phyloP scores from a whole-genome alignment of 2,888 invertebrate genomes.

The Vesta saturnalis region DNA sequence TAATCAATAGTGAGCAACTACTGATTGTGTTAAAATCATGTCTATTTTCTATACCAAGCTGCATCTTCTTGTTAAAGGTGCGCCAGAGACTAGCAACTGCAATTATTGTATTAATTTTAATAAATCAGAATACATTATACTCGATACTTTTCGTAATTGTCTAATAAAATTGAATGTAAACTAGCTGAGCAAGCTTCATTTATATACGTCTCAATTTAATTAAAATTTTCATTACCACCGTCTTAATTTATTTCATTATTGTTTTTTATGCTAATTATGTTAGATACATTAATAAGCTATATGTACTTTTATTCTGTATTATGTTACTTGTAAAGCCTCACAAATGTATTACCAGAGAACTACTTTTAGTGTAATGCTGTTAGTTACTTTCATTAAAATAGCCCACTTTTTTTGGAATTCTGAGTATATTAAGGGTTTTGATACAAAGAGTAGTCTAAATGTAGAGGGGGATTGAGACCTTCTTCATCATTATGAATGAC shows the following conservation, averaged over 20 bases:
- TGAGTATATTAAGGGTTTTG: no score
- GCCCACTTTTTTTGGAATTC: no score
- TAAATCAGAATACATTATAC: slow-evolving; percentile 26
- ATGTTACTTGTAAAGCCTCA: no score
- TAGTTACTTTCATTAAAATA: no score
- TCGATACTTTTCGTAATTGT: slow-evolving; percentile 18
- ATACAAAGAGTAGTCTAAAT: no score
- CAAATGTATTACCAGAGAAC: no score
- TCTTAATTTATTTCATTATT: slow-evolving; percentile 2
- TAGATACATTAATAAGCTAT: no score
- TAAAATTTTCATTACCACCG: slow-evolving; percentile 9
- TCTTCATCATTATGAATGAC: no score
- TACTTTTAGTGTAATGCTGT: no score
- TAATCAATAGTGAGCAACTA: slow-evolving; percentile 20
- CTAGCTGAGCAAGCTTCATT: neutral
- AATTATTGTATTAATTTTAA: slow-evolving; percentile 30
- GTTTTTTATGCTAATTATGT: no score
- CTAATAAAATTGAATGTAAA: slow-evolving; percentile 19
- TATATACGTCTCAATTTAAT: neutral
- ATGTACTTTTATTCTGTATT: neutral
- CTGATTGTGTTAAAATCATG: slow-evolving; percentile 1
- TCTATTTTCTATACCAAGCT: slow-evolving; percentile 15
- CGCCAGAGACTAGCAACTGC: slow-evolving; percentile 9
- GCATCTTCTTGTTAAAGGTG: slow-evolving; percentile 26
- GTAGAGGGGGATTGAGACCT: no score